Evolutionary conservation across 2,797 vertebrate genomes (phyloP).

Genomic region (Eurystomus glaucurus): DNA sequence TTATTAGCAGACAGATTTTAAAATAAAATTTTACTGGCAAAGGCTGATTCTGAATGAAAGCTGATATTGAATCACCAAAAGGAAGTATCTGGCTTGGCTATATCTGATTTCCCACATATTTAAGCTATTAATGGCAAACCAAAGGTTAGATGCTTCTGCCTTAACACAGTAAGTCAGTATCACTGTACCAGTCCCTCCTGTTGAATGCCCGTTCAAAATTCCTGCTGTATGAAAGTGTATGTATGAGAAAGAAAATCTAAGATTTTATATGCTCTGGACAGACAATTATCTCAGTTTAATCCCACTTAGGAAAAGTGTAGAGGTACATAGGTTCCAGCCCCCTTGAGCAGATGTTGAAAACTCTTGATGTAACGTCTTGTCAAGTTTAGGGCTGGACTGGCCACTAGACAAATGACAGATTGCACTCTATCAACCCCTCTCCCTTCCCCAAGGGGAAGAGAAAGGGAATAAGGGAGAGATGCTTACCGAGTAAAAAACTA

Average conservation of each 20-base stretch:
- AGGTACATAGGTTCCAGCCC: not conserved
- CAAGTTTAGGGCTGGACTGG: too few species aligned
- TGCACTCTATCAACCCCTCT: too few species aligned
- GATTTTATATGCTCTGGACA: not conserved
- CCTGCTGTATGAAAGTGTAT: not conserved
- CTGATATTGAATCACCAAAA: not conserved
- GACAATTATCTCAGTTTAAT: not conserved
- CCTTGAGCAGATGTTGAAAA: not conserved
- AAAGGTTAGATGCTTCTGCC: not conserved
- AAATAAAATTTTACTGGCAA: not conserved
- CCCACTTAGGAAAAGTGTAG: not conserved
- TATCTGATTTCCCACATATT: not conserved
- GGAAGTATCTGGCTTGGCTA: not conserved
- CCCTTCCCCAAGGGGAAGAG: too few species aligned
- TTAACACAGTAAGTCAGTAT: not conserved
- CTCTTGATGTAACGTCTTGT: not conserved
- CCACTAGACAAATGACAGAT: too few species aligned
- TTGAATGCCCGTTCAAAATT: not conserved
- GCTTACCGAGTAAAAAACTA: too few species aligned
- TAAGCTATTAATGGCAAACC: not conserved
- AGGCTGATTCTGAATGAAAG: not conserved
- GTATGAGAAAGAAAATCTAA: not conserved
- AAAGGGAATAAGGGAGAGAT: too few species aligned
- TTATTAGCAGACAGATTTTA: conserved; percentile 11
- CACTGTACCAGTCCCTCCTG: not conserved